A percentile compares a stretch with the other conserved stretches of the same genome.
Conservation (phyloP, 2,113 vertebrate genomes). For the Hiodon tergisus region DNA sequence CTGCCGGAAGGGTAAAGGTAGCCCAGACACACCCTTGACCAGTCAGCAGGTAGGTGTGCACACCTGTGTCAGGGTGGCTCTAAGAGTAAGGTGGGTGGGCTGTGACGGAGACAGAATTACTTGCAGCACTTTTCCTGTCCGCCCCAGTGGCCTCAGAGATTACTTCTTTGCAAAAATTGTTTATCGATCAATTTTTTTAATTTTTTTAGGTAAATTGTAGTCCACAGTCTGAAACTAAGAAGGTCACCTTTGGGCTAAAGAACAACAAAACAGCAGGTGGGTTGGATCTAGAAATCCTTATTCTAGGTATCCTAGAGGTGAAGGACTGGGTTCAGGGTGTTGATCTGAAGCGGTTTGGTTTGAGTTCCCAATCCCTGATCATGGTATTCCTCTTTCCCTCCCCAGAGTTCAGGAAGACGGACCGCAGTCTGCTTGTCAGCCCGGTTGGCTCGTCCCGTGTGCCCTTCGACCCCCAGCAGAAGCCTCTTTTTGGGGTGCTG, state of each 20-base stretch:
- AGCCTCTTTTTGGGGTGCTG: conserved; percentile 76
- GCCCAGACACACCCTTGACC: conserved; percentile 22
- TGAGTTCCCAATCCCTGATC: background rate
- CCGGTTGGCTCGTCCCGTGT: conserved; percentile 76
- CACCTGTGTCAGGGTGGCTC: background rate
- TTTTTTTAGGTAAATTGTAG: conserved; percentile 10
- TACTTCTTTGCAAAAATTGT: background rate
- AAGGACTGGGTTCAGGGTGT: background rate
- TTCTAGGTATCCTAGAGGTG: background rate
- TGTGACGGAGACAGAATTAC: background rate
- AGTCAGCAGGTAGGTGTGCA: conserved; percentile 40
- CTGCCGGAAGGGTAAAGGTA: conserved; percentile 63
- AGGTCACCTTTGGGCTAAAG: conserved; percentile 74
- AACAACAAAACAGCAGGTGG: conserved; percentile 76
- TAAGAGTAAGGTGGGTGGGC: too few relatives aligned
- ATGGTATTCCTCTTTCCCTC: conserved; percentile 1
- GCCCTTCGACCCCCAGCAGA: conserved; percentile 86
- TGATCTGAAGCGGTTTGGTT: background rate
- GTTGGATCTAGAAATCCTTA: background rate
- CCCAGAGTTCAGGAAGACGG: conserved; percentile 85
- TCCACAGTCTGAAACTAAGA: conserved; percentile 58
- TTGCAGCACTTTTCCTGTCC: too few relatives aligned
- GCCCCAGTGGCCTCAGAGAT: too few relatives aligned
- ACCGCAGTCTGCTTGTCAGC: conserved; percentile 82
- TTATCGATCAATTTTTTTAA: background rate